Percentiles rank a stretch among this genome's conserved stretches.
Conservation (phyloP, 1,140 invertebrate species). For the Drosophila murphyi region DNA sequence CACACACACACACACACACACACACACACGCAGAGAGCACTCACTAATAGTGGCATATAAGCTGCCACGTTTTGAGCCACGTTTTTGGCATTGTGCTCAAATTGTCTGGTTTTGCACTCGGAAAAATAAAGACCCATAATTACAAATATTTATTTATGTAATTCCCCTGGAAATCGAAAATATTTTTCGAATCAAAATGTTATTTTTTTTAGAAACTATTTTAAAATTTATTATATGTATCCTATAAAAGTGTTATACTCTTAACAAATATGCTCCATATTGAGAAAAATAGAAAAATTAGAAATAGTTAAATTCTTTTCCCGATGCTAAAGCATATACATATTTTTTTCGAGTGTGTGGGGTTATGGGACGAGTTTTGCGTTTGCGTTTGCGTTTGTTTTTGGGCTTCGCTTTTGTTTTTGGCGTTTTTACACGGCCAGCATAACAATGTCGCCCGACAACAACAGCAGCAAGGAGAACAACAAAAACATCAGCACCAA, state of each 20-base stretch:
- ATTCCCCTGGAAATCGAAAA: no score
- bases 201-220: no score
- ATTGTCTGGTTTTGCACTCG: conserved; percentile 2
- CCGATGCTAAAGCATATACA: not conserved
- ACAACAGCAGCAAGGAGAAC: conserved; percentile 7
- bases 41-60: conserved; percentile 74
- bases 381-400: conserved; percentile 43
- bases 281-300: no score
- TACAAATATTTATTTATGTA: no score
- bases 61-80: conserved; percentile 66
- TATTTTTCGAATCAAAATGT: no score
- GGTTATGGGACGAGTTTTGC: not conserved
- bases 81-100: conserved; percentile 44
- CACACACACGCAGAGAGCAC: conserved; percentile 19
- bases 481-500: conserved; percentile 30
- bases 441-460: conserved; percentile 75
- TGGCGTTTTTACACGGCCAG: conserved; percentile 78
- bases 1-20: not conserved
- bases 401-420: conserved; percentile 69
- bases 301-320: no score
- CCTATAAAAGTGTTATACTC: no score
- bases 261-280: no score
- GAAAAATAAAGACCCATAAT: not conserved
- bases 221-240: no score
- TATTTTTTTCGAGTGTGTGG: not conserved